Conservation (phyloP, 2,888 invertebrate species). For the Aphelenchoides bicaudatus region DNA sequence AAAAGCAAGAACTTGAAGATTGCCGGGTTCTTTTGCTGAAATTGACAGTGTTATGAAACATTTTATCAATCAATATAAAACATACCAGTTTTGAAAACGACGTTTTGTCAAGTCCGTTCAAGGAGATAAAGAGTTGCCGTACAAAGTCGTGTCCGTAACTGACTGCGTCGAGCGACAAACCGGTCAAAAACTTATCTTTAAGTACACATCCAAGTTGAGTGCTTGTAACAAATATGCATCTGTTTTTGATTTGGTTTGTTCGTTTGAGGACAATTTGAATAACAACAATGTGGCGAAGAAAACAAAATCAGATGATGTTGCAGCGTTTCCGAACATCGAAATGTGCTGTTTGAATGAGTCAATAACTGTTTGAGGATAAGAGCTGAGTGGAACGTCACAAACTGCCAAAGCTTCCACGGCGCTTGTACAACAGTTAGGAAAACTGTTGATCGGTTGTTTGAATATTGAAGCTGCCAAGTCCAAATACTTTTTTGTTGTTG, state of each 20-base stretch:
- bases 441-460: neutral
- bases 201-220: conserved; percentile 7
- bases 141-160: neutral
- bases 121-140: neutral
- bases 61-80: neutral
- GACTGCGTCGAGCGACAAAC: neutral
- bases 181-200: conserved; percentile 14
- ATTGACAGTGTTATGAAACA: neutral
- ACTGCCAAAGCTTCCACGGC: neutral
- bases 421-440: neutral
- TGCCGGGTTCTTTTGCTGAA: neutral
- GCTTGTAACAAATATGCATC: neutral
- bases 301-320: conserved; percentile 8
- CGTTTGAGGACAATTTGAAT: conserved; percentile 8
- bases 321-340: too few relatives aligned
- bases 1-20: neutral
- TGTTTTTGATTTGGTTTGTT: neutral
- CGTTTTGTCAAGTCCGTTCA: neutral
- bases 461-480: neutral
- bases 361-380: neutral
- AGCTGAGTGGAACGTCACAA: neutral
- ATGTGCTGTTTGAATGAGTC: neutral
- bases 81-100: neutral
- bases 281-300: conserved; percentile 6
- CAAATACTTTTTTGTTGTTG: neutral